Evolutionary conservation across 2,888 invertebrate species (phyloP), one percentile per base, ranked within the genome.

Genomic region (Mellilla xanthometata): DNA sequence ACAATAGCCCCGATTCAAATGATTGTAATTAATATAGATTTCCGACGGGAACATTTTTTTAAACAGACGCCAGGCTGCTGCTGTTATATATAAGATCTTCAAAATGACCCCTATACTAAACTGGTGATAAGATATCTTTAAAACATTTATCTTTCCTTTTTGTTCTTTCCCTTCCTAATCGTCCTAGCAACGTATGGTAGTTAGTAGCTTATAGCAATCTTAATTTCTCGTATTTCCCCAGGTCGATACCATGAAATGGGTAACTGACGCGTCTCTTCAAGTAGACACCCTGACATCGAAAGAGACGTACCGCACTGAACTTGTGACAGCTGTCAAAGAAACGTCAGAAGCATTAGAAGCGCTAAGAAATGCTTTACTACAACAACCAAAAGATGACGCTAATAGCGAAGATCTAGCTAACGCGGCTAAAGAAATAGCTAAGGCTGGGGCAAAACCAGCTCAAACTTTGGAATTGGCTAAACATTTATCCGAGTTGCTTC

Each of bases 201-300:
- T n/a, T n/a, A n/a, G n/a, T n/a, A n/a, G n/a, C n/a, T n/a, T n/a
- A n/a, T n/a, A n/a, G n/a, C n/a, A n/a, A n/a, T n/a, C n/a, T n/a
- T n/a, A n/a, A n/a, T n/a, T n/a, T n/a, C n/a, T n/a, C n/a, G n/a
- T n/a, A 34, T 31, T 31, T 41, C 43, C 92, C 1, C 92, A 95
- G 83, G 95, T 95, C 6, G 93, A 95, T 52, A 95, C 95, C 0
- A 81, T 94, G 4, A 93, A 91, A 73, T 94, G 94, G 76, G 95
- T 95, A 67, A 93, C 93, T 9, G 95, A 96, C 63, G 92, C 93
- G 0, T 93, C 94, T 0, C 93, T 95, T 3, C 96, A 97, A 88
- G 96, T 96, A 1, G 93, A 96, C 68, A 97, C 96, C 0, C 77
- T 96, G 27, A 95, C 95, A 28, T 94, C 95, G 2, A 94, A 95